Percentiles rank a stretch among this genome's conserved stretches.
phyloP scores from a whole-genome alignment of 2,888 invertebrate species.

The Ligdia adustata region DNA sequence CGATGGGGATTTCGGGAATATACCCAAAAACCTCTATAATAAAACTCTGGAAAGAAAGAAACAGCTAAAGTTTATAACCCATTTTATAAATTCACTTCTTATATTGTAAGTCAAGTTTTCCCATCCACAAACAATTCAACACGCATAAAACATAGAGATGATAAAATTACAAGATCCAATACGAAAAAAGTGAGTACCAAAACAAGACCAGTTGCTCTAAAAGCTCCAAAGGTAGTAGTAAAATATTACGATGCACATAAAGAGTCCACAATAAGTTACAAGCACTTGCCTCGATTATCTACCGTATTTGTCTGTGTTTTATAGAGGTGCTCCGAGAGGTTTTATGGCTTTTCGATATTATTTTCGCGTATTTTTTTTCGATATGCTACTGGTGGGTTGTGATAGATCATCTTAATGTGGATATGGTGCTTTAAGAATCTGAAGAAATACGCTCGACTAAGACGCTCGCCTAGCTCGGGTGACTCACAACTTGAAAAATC shows the following conservation, averaged over 20 bases:
- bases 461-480: too few species aligned
- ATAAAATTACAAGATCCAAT: conserved; percentile 28
- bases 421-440: too few species aligned
- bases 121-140: too few species aligned
- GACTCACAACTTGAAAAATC: too few species aligned
- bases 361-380: conserved; percentile 72
- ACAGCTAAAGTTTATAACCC: too few species aligned
- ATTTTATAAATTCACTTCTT: too few species aligned
- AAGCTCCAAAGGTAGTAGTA: conserved; percentile 72
- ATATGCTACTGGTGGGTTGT: conserved; percentile 54
- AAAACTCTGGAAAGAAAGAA: too few species aligned
- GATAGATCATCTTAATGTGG: conserved; percentile 45
- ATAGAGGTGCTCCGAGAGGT: conserved; percentile 68
- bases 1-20: too few species aligned
- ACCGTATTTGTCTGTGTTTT: conserved; percentile 78
- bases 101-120: too few species aligned
- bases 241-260: conserved; percentile 80
- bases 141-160: conserved; percentile 4
- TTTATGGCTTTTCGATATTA: conserved; percentile 81
- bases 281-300: conserved; percentile 78
- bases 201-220: conserved; percentile 47
- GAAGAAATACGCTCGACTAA: too few species aligned
- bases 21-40: too few species aligned
- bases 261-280: conserved; percentile 71
- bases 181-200: conserved; percentile 33